Percentiles rank a stretch among this genome's conserved stretches.
phyloP scores from a whole-genome alignment of 2,888 invertebrate genomes.

The Ichneumoninae sp. region DNA sequence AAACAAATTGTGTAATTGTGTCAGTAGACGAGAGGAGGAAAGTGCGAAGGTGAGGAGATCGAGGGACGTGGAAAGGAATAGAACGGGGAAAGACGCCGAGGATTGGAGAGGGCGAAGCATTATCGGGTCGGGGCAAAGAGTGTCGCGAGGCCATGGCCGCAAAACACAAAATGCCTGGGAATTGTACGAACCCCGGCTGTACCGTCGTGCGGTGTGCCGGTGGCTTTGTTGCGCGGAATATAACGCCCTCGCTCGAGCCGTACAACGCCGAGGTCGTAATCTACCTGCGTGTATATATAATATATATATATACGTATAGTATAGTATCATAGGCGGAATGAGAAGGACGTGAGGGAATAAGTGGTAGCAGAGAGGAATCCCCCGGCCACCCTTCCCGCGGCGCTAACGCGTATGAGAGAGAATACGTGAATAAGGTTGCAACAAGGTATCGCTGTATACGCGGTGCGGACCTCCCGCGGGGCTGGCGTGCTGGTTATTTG shows the following conservation, averaged over 20 bases:
- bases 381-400: conserved; percentile 34
- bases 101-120: conserved; percentile 27
- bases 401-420: conserved; percentile 30
- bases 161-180: conserved; percentile 56
- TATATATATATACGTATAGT: background rate
- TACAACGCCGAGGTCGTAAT: conserved; percentile 19
- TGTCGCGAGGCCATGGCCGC: conserved; percentile 44
- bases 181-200: conserved; percentile 7
- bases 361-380: conserved; percentile 5
- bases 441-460: conserved; percentile 38
- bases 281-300: conserved; percentile 19
- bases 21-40: conserved; percentile 22
- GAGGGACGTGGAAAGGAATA: background rate
- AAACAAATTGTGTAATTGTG: conserved; percentile 30
- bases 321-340: conserved; percentile 29
- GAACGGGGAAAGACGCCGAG: background rate
- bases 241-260: conserved; percentile 42
- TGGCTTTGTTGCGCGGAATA: conserved; percentile 58
- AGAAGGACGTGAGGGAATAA: conserved; percentile 24
- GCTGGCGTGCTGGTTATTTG: conserved; percentile 66
- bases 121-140: conserved; percentile 50
- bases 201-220: conserved; percentile 10
- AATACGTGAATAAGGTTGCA: conserved; percentile 55
- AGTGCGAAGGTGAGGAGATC: background rate
- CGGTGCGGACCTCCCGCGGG: conserved; percentile 36